A percentile compares a stretch with the other conserved stretches of the same genome.
Conservation (phyloP, 2,888 invertebrate species). For the Drosophila helvetica region DNA sequence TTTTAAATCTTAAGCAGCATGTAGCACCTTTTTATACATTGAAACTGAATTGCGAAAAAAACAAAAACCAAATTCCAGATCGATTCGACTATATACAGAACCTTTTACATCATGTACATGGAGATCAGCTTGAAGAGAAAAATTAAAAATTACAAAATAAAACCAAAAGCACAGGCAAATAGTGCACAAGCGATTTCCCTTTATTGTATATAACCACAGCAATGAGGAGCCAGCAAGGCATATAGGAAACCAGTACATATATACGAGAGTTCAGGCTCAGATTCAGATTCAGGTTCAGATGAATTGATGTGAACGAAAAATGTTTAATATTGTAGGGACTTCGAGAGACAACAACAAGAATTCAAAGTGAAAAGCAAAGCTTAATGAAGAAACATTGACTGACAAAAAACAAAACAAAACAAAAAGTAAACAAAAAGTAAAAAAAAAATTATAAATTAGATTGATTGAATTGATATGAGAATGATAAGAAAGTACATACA, state of each 20-base stretch:
- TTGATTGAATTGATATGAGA: slow-evolving; percentile 45
- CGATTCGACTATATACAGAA: slow-evolving; percentile 19
- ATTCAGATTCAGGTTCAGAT: slow-evolving; percentile 37
- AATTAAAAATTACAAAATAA: neutral
- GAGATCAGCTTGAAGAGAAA: slow-evolving; percentile 12
- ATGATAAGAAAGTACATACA: slow-evolving; percentile 34
- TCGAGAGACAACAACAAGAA: slow-evolving; percentile 31
- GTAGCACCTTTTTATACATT: slow-evolving; percentile 67
- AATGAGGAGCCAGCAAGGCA: slow-evolving; percentile 23
- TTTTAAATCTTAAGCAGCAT: slow-evolving; percentile 67
- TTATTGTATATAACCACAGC: slow-evolving; percentile 26
- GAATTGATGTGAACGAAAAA: slow-evolving; percentile 33
- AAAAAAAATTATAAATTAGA: slow-evolving; percentile 47
- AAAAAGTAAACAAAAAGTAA: slow-evolving; percentile 40
- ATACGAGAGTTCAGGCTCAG: slow-evolving; percentile 17
- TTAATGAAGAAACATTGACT: slow-evolving; percentile 76
- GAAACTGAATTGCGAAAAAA: slow-evolving; percentile 31
- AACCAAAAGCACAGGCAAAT: neutral
- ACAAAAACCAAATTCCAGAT: slow-evolving; percentile 34
- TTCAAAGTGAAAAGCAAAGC: slow-evolving; percentile 74
- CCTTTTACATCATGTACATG: slow-evolving; percentile 47
- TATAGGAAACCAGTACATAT: slow-evolving; percentile 24
- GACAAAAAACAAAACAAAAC: slow-evolving; percentile 49
- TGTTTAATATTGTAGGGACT: slow-evolving; percentile 32
- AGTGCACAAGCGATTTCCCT: slow-evolving; percentile 4